Evolutionary conservation across 2,113 vertebrate species (phyloP), one percentile per base, ranked within the genome.

Genomic region (Anolis sagrei): DNA sequence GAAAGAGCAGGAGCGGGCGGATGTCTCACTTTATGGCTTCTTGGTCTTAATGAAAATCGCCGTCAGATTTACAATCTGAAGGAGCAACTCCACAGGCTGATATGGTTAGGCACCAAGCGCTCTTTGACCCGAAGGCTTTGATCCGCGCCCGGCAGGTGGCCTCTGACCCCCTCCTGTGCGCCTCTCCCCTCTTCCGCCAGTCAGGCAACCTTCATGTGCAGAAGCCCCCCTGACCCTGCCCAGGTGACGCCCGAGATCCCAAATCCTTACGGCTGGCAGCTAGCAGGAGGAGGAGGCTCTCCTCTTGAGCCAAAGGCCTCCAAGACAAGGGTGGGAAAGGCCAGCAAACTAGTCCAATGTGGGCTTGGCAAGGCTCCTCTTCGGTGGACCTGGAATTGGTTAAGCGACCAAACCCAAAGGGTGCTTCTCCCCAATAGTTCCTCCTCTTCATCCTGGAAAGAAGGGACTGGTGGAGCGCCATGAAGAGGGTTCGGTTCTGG

Each of bases 21-120:
- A 96, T 95, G 96, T 96, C 96, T 95, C 96, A 94, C 96, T 96
- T 97, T 97, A 97, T n/a, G n/a, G n/a, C n/a, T n/a, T n/a, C n/a
- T n/a, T n/a, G 94, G 94, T 96, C 95, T 97, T 97, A 97, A 97
- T 97, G 96, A 97, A 97, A 96, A 95, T 49, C 18, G 92, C 89
- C 84, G 87, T 86, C 89, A 97, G 97, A 97, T 97, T 97, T 97
- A 96, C 96, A 96, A 97, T 95, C 96, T 97, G 96, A 96, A 97
- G 95, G 87, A 93, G 95, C 94, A 93, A 96, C 96, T 97, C 93
- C 94, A 83, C 97, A 97, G 96, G 96, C 96, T 96, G 94, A 95
- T 92, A 95, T 90, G 94, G 95, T 94, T 91, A 92, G 90, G 94
- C 89, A 90, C 94, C 95, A 93, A 89, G 92, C 78, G 95, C 88